A percentile compares a stretch with the other conserved stretches of the same genome.
These are phyloP conservation scores for Entomyzon cyanotis DNA, from an alignment of 2,113 vertebrate species.

Conservation along the genomic window DNA sequence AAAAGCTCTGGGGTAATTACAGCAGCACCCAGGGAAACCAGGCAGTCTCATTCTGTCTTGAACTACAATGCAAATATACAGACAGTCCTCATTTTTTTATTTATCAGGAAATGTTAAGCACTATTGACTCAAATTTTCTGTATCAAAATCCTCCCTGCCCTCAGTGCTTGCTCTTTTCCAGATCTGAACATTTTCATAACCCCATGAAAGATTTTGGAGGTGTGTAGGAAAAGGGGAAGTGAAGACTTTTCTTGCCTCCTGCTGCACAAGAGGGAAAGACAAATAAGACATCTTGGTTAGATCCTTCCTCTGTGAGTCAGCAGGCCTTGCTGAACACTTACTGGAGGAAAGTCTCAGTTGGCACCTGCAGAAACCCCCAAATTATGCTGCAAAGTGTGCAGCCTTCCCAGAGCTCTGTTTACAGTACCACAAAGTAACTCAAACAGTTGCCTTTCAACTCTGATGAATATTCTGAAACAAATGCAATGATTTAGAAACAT, in stretches of 20 bases:
- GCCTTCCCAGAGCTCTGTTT: conserved; percentile 29
- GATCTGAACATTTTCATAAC: background rate
- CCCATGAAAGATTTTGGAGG: background rate
- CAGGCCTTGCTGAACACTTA: background rate
- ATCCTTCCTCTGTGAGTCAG: background rate
- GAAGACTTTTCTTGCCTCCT: background rate
- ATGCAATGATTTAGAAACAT: conserved; percentile 49
- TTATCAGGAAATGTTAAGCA: background rate
- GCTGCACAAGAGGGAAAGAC: background rate
- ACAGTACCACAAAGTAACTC: conserved; percentile 20
- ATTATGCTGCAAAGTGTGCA: background rate
- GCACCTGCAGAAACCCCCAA: background rate
- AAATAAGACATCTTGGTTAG: background rate
- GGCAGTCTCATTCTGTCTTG: background rate
- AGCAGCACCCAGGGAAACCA: background rate
- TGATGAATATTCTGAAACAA: conserved; percentile 63
- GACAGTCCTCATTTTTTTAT: background rate
- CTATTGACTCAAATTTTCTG: background rate
- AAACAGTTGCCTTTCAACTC: conserved; percentile 30
- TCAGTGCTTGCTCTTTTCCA: background rate
- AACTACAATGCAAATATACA: background rate
- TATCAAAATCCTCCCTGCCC: background rate
- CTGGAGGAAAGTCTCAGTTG: background rate
- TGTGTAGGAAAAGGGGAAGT: background rate
- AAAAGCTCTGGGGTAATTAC: background rate